Conservation (phyloP, 2,797 vertebrate genomes). For the Lophius americanus region DNA sequence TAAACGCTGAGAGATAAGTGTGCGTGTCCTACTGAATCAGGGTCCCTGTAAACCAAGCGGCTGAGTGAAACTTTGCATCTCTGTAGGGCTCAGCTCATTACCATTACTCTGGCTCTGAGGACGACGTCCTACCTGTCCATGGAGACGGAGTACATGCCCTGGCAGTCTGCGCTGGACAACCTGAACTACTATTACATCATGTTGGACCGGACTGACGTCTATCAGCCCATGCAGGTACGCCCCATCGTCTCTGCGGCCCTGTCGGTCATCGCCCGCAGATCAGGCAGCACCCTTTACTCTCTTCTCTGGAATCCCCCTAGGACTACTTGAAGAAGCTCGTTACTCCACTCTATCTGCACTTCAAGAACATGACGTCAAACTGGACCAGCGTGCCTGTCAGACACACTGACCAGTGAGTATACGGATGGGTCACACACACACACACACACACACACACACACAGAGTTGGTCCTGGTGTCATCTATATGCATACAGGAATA, state of each 20-base stretch:
- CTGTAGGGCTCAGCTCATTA: slow-evolving; percentile 57
- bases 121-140: slow-evolving; percentile 82
- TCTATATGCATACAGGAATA: neutral
- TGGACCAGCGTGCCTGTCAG: slow-evolving; percentile 50
- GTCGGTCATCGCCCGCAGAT: neutral
- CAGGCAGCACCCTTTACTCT: neutral
- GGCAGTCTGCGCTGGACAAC: slow-evolving; percentile 85
- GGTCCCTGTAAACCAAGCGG: too few species aligned
- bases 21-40: too few species aligned
- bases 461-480: too few species aligned
- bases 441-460: neutral
- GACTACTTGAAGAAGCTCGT: slow-evolving; percentile 84
- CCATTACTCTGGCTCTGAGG: slow-evolving; percentile 79
- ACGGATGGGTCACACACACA: too few species aligned
- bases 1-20: too few species aligned
- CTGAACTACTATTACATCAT: slow-evolving; percentile 87
- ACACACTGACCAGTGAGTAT: slow-evolving; percentile 82
- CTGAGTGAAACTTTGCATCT: neutral
- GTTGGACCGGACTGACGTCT: slow-evolving; percentile 87
- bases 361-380: slow-evolving; percentile 52
- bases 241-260: too few species aligned
- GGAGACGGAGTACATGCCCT: slow-evolving; percentile 87
- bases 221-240: slow-evolving; percentile 84
- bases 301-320: slow-evolving; percentile 57
- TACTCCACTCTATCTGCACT: slow-evolving; percentile 80